Evolutionary conservation across 2,797 vertebrate species (phyloP).

Genomic region (Gephyroberyx darwinii): DNA sequence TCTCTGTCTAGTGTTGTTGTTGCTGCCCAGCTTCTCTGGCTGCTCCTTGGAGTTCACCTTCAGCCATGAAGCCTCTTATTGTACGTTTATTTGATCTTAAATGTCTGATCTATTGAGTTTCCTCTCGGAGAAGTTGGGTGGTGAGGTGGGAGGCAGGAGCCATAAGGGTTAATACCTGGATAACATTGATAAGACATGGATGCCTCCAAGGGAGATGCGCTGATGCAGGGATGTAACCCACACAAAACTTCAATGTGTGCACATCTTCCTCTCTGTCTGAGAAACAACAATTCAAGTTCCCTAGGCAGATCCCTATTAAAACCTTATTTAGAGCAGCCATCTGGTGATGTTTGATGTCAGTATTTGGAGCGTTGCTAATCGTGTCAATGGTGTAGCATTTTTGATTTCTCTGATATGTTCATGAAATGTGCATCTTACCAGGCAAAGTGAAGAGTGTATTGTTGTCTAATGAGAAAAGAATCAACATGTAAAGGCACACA

Average conservation of each 20-base stretch:
- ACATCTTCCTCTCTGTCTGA: neutral
- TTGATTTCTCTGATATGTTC: neutral
- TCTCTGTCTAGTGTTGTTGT: too few relatives aligned
- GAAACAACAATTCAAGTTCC: neutral
- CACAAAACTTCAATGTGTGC: neutral
- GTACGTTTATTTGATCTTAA: too few relatives aligned
- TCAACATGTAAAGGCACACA: neutral
- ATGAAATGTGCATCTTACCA: neutral
- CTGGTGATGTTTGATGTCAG: neutral
- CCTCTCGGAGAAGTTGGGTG: neutral
- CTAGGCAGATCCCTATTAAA: neutral
- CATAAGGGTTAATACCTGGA: neutral
- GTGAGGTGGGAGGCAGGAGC: neutral
- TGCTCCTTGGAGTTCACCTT: too few relatives aligned
- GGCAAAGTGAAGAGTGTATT: neutral
- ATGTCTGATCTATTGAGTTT: too few relatives aligned
- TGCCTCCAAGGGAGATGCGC: neutral
- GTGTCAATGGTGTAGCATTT: neutral
- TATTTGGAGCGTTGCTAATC: neutral
- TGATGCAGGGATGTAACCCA: conserved; percentile 1
- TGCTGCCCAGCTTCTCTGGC: too few relatives aligned
- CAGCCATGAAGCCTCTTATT: too few relatives aligned
- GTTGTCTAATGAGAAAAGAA: neutral
- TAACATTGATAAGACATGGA: neutral
- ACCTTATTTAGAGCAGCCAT: neutral